Evolutionary conservation across 2,888 invertebrate genomes (phyloP), one percentile per base, ranked within the genome.

Genomic region (Metopia argyrocephala): DNA sequence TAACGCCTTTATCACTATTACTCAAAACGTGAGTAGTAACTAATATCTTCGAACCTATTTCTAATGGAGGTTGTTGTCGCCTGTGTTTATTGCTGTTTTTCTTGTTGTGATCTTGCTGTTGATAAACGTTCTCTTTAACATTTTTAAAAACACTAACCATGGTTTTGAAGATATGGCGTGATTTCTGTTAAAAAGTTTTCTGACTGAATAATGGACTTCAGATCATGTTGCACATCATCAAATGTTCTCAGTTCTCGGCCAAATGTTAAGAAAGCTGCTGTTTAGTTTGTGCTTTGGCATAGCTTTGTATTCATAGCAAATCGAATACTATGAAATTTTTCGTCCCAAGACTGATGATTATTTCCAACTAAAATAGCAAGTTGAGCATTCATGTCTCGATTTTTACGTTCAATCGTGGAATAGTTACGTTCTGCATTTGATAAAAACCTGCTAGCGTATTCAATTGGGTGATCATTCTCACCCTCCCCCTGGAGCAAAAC

Each of bases 261-360:
- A 31, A 31, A 31, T 31, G 4, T 31, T 3, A 31, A 9, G 28
- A 31, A 31, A 9, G 28, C 28, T 31, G 28, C 28, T 31, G 5
- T 31, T 5, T 31, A 31, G 5, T 31, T 31, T 31, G 28, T 31
- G 28, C 28, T 31, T 31, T 31, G 28, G 28, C 28, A 28, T 28
- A 28, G 28, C 45, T 18, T 28, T 28, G 88, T 86, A 62, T 90
- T 91, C 85, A 90, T 87, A 0, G 89, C 87, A 61, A 89, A 91
- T 0, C 89, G 76, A 0, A 90, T 86, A 1, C 83, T 61, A 0
- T 89, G 84, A 1, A 90, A 66, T 1, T 85, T 64, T 2, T 54
- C 18, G 4, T 59, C 54, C 80, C 78, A 81, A 12, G 54, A 12
- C 5, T 15, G 15, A 12, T 76, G 76, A 12, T 78, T 20, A 7